Conservation (phyloP, 2,888 invertebrate species). For the Leptura quadrifasciata region DNA sequence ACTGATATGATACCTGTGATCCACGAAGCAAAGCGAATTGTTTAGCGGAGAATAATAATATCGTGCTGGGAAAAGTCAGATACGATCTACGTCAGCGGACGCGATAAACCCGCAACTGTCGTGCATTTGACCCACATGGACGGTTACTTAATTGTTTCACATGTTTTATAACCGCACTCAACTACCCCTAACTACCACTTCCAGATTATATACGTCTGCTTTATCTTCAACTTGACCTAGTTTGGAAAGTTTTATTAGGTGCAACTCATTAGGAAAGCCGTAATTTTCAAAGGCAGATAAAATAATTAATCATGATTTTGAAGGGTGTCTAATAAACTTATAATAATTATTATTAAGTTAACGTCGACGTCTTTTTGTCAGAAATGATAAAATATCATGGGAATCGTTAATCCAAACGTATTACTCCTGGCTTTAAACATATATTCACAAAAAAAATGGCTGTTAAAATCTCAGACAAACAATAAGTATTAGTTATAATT, state of each 20-base stretch:
- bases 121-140: slow-evolving; percentile 62
- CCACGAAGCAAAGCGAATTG: slow-evolving; percentile 55
- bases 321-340: slow-evolving; percentile 29
- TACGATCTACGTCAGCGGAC: slow-evolving; percentile 59
- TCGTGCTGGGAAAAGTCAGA: slow-evolving; percentile 65
- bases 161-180: slow-evolving; percentile 61
- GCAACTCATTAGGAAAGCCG: slow-evolving; percentile 33
- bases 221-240: slow-evolving; percentile 23
- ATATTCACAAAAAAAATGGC: too few relatives aligned
- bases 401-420: neutral
- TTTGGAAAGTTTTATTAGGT: slow-evolving; percentile 25
- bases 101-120: slow-evolving; percentile 63
- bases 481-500: too few relatives aligned
- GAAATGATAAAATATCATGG: slow-evolving; percentile 4
- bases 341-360: slow-evolving; percentile 23
- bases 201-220: slow-evolving; percentile 35
- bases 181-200: slow-evolving; percentile 43
- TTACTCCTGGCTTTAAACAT: neutral
- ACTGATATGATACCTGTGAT: slow-evolving; percentile 48
- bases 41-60: slow-evolving; percentile 52
- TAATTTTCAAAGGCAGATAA: slow-evolving; percentile 20
- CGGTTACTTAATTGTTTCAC: slow-evolving; percentile 64
- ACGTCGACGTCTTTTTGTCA: neutral
- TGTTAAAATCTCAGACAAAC: too few relatives aligned
- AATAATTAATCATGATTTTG: slow-evolving; percentile 29